Percentiles rank a stretch among this genome's conserved stretches.
These are phyloP conservation scores for Ophiothrix spiculata DNA, from an alignment of 35 echinoderm and acorn worm species.

Conservation along the genomic window DNA sequence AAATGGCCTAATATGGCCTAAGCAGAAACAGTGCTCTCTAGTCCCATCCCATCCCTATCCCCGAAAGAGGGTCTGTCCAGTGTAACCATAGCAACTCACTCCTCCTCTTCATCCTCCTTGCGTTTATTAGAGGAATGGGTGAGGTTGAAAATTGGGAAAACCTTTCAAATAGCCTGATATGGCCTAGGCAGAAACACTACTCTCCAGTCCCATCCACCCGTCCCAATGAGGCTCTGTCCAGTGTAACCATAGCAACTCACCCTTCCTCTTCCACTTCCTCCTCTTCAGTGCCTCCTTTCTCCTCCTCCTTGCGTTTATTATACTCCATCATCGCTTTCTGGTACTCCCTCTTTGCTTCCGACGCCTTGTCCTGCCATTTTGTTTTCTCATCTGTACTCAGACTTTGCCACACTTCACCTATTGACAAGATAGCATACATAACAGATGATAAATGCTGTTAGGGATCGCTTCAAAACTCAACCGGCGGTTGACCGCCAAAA, in stretches of 20 bases:
- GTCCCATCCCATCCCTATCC: neutral
- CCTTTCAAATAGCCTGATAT: no score
- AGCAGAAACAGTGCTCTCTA: no score
- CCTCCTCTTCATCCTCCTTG: conserved; percentile 16
- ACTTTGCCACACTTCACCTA: conserved; percentile 79
- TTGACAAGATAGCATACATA: no score
- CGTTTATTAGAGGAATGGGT: conserved; percentile 59
- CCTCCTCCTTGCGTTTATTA: conserved; percentile 50
- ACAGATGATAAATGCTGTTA: no score
- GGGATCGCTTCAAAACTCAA: no score
- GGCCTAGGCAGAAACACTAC: no score
- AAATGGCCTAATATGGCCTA: no score
- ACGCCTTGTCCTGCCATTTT: conserved; percentile 60
- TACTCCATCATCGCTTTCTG: conserved; percentile 57
- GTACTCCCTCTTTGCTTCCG: conserved; percentile 56
- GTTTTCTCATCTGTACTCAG: conserved; percentile 47
- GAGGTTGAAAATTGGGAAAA: no score
- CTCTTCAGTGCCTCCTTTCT: neutral
- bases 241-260: neutral
- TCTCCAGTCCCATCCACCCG: neutral
- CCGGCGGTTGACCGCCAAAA: no score
- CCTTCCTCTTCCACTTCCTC: neutral
- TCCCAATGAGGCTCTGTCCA: neutral
- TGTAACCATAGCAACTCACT: neutral
- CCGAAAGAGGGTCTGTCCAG: neutral